These are phyloP conservation scores for Orthosia cruda DNA, from an alignment of 2,888 invertebrate genomes.

Conservation along the genomic window DNA sequence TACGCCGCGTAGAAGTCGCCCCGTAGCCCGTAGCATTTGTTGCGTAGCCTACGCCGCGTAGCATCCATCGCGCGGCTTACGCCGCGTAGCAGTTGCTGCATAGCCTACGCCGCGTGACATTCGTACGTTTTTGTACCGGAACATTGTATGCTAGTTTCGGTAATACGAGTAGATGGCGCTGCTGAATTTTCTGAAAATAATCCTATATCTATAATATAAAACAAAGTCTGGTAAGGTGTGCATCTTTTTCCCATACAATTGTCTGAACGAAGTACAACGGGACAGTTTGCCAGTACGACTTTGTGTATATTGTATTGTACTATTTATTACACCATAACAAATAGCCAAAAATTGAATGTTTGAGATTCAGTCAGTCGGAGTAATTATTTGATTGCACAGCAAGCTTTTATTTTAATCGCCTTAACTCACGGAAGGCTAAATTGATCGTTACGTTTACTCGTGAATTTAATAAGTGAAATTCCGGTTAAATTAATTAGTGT, in stretches of 20 bases:
- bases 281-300: no score
- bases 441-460: slow-evolving; percentile 55
- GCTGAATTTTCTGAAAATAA: no score
- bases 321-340: not conserved
- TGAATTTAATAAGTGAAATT: slow-evolving; percentile 74
- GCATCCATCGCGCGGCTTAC: not conserved
- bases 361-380: not conserved
- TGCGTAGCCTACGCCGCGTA: not conserved
- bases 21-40: not conserved
- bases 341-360: slow-evolving; percentile 18
- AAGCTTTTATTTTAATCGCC: slow-evolving; percentile 43
- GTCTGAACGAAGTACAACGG: no score
- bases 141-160: no score
- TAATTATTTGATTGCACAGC: slow-evolving; percentile 38
- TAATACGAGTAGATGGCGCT: no score
- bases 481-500: slow-evolving; percentile 81
- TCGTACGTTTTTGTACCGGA: no score
- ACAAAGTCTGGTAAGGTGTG: no score
- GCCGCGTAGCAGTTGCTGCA: no score
- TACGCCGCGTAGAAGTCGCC: not conserved
- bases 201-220: no score
- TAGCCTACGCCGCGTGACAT: no score
- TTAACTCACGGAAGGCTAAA: slow-evolving; percentile 30
- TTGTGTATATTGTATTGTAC: not conserved
- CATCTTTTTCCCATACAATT: no score